Conservation (phyloP, 2,888 invertebrate genomes). For the Malthinus flaveolus region DNA sequence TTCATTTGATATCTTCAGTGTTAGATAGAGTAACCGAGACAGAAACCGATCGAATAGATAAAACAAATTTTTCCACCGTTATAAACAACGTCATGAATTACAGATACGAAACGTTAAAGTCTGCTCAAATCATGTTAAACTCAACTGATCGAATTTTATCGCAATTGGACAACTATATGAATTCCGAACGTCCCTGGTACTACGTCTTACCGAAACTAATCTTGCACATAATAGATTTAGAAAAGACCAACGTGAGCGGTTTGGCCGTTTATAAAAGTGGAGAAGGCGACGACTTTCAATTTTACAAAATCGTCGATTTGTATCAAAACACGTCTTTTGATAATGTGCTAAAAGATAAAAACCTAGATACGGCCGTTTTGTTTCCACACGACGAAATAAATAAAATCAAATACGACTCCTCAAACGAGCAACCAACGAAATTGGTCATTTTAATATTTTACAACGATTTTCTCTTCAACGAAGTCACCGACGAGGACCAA, state of each 20-base stretch:
- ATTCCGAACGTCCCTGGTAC: not conserved
- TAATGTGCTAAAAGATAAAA: not conserved
- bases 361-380: slow-evolving; percentile 7
- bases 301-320: not conserved
- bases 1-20: slow-evolving; percentile 10
- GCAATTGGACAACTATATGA: slow-evolving; percentile 60
- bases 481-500: not conserved
- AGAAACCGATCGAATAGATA: not conserved
- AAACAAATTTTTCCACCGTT: slow-evolving; percentile 52
- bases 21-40: not conserved
- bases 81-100: slow-evolving; percentile 57
- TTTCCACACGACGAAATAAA: slow-evolving; percentile 1
- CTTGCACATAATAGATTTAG: slow-evolving; percentile 22
- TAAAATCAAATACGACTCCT: slow-evolving; percentile 11
- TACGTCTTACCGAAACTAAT: slow-evolving; percentile 22
- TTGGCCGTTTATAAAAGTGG: slow-evolving; percentile 2
- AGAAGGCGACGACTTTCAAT: not conserved
- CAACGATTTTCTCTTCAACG: slow-evolving; percentile 31
- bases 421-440: slow-evolving; percentile 28
- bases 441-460: slow-evolving; percentile 26
- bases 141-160: slow-evolving; percentile 65
- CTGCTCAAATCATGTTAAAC: slow-evolving; percentile 59
- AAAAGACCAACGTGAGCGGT: slow-evolving; percentile 10
- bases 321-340: slow-evolving; percentile 7
- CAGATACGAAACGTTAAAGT: slow-evolving; percentile 48